These are phyloP conservation scores for Alloscopus bannaensis DNA, from an alignment of 2,888 invertebrate genomes.

Conservation along the genomic window DNA sequence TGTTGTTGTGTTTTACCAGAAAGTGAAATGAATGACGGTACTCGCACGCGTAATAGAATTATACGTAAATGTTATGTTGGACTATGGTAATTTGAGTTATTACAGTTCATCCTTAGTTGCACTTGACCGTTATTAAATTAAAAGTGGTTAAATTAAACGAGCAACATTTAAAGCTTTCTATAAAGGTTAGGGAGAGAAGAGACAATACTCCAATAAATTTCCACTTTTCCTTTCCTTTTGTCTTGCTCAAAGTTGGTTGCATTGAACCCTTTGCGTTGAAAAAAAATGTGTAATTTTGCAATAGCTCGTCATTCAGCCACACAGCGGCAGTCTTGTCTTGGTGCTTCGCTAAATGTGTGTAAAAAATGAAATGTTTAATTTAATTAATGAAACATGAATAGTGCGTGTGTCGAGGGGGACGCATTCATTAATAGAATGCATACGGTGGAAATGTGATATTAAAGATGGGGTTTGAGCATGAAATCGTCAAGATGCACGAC, in stretches of 20 bases:
- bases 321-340: too few relatives aligned
- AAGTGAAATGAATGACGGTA: too few relatives aligned
- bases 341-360: not conserved
- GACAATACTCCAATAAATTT: not conserved
- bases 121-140: conserved; percentile 30
- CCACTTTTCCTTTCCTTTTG: not conserved
- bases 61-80: too few relatives aligned
- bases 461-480: conserved; percentile 4
- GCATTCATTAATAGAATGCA: not conserved
- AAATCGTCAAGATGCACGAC: not conserved
- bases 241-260: conserved; percentile 12
- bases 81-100: too few relatives aligned
- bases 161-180: too few relatives aligned
- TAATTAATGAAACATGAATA: not conserved
- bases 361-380: too few relatives aligned
- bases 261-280: conserved; percentile 15
- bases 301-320: too few relatives aligned
- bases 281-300: not conserved
- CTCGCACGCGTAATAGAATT: too few relatives aligned
- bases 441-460: not conserved
- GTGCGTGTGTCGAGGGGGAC: not conserved
- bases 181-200: not conserved
- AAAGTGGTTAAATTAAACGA: too few relatives aligned
- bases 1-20: too few relatives aligned
- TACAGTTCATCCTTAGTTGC: conserved; percentile 1